These are phyloP conservation scores for Liopterus haemorrhoidalis DNA, from an alignment of 2,888 invertebrate species.

Conservation along the genomic window DNA sequence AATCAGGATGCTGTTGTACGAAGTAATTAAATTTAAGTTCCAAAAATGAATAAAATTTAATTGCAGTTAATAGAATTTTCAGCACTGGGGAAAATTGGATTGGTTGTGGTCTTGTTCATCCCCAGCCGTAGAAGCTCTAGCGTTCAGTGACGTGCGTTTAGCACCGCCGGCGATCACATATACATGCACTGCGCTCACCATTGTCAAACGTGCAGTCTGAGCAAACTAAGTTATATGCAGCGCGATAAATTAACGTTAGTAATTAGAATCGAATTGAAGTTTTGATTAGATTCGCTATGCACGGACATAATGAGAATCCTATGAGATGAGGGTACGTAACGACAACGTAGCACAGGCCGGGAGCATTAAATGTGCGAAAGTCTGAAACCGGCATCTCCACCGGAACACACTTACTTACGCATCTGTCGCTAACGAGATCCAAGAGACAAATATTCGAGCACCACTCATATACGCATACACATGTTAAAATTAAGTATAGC, in stretches of 20 bases:
- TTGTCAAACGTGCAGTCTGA: slow-evolving; percentile 6
- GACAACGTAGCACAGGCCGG: slow-evolving; percentile 14
- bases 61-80: slow-evolving; percentile 35
- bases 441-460: slow-evolving; percentile 13
- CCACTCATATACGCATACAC: too few relatives aligned
- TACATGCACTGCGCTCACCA: neutral
- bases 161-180: too few relatives aligned
- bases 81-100: slow-evolving; percentile 33
- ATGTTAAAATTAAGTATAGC: too few relatives aligned
- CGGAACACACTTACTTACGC: slow-evolving; percentile 17
- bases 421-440: slow-evolving; percentile 22
- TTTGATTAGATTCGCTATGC: slow-evolving; percentile 39
- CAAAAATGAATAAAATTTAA: slow-evolving; percentile 32
- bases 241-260: slow-evolving; percentile 38
- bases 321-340: slow-evolving; percentile 32
- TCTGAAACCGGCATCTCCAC: slow-evolving; percentile 4
- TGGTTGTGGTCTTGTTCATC: slow-evolving; percentile 23
- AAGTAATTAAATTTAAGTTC: slow-evolving; percentile 13
- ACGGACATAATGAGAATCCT: slow-evolving; percentile 38
- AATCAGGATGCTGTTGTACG: too few relatives aligned
- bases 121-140: neutral
- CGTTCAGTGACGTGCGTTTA: too few relatives aligned
- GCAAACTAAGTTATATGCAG: slow-evolving; percentile 22
- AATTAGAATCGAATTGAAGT: slow-evolving; percentile 42
- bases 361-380: slow-evolving; percentile 7